Conservation (phyloP, 30 jellyfish, hydroid and myxozoan genomes). For the Hydractinia echinata region DNA sequence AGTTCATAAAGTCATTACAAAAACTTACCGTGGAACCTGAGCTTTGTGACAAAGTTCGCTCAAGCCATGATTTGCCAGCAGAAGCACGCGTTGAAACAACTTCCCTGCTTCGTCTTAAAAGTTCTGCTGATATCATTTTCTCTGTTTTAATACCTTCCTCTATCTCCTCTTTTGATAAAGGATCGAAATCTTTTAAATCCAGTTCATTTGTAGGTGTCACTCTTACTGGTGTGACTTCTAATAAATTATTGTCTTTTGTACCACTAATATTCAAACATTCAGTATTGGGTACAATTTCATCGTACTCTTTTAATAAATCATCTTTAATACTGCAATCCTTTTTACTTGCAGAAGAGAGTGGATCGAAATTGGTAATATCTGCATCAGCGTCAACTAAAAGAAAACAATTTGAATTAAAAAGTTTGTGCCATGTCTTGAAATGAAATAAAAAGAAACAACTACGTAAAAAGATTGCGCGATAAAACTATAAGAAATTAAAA, state of each 20-base stretch:
- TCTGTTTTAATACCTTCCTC: conserved; percentile 25
- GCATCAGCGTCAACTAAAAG: conserved; percentile 85
- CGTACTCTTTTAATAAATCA: not conserved
- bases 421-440: too few species aligned
- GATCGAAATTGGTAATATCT: conserved; percentile 77
- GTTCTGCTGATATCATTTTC: conserved; percentile 25
- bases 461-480: too few species aligned
- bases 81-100: conserved; percentile 33
- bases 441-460: too few species aligned
- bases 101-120: conserved; percentile 36
- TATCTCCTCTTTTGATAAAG: conserved; percentile 23
- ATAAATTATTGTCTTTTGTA: not conserved
- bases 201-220: not conserved
- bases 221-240: not conserved
- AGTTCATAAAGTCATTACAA: too few species aligned
- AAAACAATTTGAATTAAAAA: too few species aligned
- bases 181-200: conserved; percentile 33
- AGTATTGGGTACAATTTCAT: conserved; percentile 1
- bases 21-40: not conserved
- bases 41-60: conserved; percentile 30
- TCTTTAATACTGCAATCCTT: conserved; percentile 5
- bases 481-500: too few species aligned
- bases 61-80: conserved; percentile 47
- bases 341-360: conserved; percentile 55
- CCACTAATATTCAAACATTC: conserved; percentile 34